Evolutionary conservation across 2,888 invertebrate genomes (phyloP), one percentile per base, ranked within the genome.

Genomic region (Rhamnusium bicolor): DNA sequence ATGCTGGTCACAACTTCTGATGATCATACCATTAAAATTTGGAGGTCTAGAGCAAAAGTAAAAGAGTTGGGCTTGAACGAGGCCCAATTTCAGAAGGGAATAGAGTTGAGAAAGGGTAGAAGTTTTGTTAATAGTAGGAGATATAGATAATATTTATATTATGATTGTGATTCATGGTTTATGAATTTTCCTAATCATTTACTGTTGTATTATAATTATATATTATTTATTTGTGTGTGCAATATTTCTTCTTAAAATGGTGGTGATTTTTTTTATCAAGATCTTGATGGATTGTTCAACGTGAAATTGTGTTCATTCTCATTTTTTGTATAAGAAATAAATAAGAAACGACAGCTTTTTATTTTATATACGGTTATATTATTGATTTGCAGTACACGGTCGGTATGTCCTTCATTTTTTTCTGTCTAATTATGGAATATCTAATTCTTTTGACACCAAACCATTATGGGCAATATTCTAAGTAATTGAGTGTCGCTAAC

Each of bases 1-100:
- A 94, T 95, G 92, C 88, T 96, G 29, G 93, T 96, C 6, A 94
- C 95, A 5, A 94, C 94, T 8, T 95, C 95, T 69, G 96, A 96
- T 85, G 96, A 96, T 87, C 91, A 91, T 83, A 92, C 92, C 4
- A 91, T 96, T 63, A 95, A 95, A 89, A 90, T 94, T 21, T 89
- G 89, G 86, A 87, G 90, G 61, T 90, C 90, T 74, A 86, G 89
- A 60, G 87, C 89, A 0, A 89, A 88, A 86, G 88, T 90, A 0
- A 87, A 87, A 73, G 81, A 88, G 54, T 84, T 90, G 65, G 89
- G 88, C 84, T 90, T 58, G 85, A 62, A 89, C 72, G 87, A 87
- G 60, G 79, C 86, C n/a, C 79, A 83, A 19, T 88, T 87, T 72
- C 85, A 83, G 40, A 86, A 86, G 71, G 90, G 89, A 18, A 85